phyloP scores from a whole-genome alignment of 2,113 vertebrate species.

The Butorides virescens region DNA sequence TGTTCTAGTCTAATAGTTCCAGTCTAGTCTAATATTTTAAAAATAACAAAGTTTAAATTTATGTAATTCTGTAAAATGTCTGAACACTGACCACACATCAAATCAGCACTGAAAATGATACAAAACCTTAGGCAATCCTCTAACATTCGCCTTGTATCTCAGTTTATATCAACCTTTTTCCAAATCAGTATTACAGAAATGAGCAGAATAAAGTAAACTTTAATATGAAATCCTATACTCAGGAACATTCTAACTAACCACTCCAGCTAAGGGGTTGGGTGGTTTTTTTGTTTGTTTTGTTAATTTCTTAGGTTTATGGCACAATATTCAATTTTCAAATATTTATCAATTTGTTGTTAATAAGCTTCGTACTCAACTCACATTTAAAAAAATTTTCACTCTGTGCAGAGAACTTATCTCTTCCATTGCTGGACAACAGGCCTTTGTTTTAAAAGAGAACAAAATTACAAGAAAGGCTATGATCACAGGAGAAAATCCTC shows the following conservation, averaged over 20 bases:
- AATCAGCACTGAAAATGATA: background rate
- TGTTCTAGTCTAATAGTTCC: background rate
- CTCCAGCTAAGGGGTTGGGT: background rate
- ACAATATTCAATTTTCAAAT: background rate
- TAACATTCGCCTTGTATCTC: background rate
- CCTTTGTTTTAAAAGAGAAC: background rate
- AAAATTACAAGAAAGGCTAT: background rate
- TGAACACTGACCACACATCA: background rate
- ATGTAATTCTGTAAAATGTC: background rate
- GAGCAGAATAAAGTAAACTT: background rate
- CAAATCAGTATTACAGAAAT: background rate
- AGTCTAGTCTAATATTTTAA: background rate
- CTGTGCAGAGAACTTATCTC: background rate
- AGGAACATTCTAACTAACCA: background rate
- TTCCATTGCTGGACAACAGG: background rate
- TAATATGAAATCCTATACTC: background rate
- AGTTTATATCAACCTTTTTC: background rate
- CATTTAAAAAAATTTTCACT: background rate
- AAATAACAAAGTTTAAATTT: background rate
- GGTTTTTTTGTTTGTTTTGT: background rate
- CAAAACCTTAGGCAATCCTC: background rate
- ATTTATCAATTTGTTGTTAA: background rate
- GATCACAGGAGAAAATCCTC: background rate
- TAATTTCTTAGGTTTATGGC: background rate
- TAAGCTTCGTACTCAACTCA: constrained; percentile 6